Evolutionary conservation across 2,113 vertebrate genomes (phyloP).

Genomic region (Alaudala cheleensis): DNA sequence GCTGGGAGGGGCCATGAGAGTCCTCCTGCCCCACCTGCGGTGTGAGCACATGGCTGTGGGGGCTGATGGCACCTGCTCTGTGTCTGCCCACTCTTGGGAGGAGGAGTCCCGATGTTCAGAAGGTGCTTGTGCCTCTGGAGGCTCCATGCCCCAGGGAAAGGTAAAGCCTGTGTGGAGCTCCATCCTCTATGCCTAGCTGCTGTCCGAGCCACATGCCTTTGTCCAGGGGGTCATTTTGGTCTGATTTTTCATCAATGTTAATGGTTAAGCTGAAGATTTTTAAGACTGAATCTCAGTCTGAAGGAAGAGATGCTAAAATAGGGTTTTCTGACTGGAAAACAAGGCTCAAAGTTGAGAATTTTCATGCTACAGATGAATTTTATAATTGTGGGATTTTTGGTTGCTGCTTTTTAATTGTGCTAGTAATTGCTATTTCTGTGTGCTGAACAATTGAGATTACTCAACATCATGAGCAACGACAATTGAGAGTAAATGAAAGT

Average conservation of each 20-base stretch:
- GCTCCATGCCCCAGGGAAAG: accelerated
- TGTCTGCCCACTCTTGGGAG: accelerated
- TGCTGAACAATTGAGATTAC: not conserved
- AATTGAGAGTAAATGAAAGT: not conserved
- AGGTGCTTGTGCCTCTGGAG: accelerated
- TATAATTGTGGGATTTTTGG: accelerated
- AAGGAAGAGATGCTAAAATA: not conserved
- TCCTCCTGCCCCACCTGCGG: accelerated
- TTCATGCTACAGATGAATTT: not conserved
- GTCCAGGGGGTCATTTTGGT: accelerated
- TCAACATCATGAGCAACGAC: not conserved
- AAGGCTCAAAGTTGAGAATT: accelerated
- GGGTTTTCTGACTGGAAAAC: accelerated
- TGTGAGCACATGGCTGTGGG: accelerated
- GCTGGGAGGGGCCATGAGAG: not conserved
- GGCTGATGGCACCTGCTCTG: accelerated
- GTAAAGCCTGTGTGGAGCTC: accelerated
- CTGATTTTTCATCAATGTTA: accelerated
- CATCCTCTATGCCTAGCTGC: accelerated
- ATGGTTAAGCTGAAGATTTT: not conserved
- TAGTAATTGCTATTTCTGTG: not conserved
- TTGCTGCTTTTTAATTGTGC: not conserved
- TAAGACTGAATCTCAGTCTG: accelerated
- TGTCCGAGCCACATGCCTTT: accelerated
- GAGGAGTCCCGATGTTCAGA: accelerated